Evolutionary conservation across 2,113 vertebrate species (phyloP), one percentile per base, ranked within the genome.

Genomic region (Myrmecophaga tridactyla): DNA sequence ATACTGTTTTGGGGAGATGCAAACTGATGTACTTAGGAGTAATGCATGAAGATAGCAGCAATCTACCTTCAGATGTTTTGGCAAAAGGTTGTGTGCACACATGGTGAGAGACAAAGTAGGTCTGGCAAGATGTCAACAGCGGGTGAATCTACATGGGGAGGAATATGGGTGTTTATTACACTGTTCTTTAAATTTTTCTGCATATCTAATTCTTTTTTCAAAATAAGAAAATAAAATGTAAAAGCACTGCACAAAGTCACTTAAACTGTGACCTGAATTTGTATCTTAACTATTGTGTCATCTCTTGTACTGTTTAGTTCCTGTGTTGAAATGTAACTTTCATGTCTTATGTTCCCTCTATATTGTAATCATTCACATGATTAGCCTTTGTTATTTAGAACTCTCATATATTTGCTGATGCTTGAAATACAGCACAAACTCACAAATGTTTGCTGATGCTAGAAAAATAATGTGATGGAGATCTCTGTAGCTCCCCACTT

Each of bases 191-290:
- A 84, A 41, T 36, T 83, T 70, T 92, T 48, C 41, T 86, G 56
- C 18, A 29, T 25, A 69, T 76, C 69, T 27, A 41, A 25, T 56
- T 56, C 72, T 75, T n/a, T 73, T 41, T 65, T 39, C 39, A 25
- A 80, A 91, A 89, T 58, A 91, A 90, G 73, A 56, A 83, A 88
- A 67, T 20, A 46, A 20, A 86, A 84, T 43, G 29, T 15, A 41
- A 84, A 85, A 69, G 29, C 36, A 69, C 20, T 87, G 65, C 48
- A 27, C 58, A 70, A 43, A 77, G 48, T 34, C 80, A 53, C 34
- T 72, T 67, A 92, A 89, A 86, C 82, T 43, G 21, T 94, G 65
- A 90, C 80, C 90, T 51, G 58, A 84, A 43, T 80, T 53, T 81
- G 18, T 20, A 46, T 58, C 51, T 89, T 51, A n/a, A 60, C 10